Percentiles rank a stretch among this genome's conserved stretches.
These are phyloP conservation scores for Sitophilus oryzae DNA, from an alignment of 1,140 invertebrate species.

Conservation along the genomic window DNA sequence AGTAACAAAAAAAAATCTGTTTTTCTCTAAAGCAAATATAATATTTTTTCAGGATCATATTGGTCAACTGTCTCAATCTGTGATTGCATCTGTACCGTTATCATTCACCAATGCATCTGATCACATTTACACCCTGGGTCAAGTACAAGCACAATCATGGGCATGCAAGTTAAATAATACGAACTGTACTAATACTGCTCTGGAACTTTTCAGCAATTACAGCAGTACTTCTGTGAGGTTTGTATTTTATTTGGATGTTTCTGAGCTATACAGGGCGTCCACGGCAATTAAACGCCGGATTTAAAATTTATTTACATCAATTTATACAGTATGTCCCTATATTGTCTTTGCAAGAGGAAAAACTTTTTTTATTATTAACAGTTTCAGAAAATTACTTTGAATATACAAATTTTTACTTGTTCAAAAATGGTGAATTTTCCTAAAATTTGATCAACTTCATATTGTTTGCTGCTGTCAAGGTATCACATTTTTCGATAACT, in stretches of 20 bases:
- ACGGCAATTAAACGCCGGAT: background rate
- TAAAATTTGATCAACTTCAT: no score
- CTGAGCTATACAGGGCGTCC: background rate
- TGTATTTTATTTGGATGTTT: background rate
- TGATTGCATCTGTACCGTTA: slow-evolving; percentile 17
- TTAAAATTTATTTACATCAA: no score
- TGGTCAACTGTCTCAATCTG: slow-evolving; percentile 5
- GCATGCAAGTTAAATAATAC: slow-evolving; percentile 48
- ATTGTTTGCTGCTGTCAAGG: no score
- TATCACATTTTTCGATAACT: no score
- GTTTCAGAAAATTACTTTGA: no score
- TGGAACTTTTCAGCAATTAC: slow-evolving; percentile 4
- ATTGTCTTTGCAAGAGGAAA: no score
- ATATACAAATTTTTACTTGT: no score
- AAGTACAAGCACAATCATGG: slow-evolving; percentile 46
- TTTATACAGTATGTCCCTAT: no score
- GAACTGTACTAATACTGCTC: slow-evolving; percentile 42
- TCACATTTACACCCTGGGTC: slow-evolving; percentile 43
- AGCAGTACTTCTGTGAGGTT: slow-evolving; percentile 9
- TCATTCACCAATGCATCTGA: slow-evolving; percentile 23
- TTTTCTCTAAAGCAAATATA: no score
- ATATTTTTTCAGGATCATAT: slow-evolving; percentile 19
- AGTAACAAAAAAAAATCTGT: no score
- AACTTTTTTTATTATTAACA: no score
- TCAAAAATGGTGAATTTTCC: no score